phyloP scores from a whole-genome alignment of 1,140 invertebrate genomes.

The Grapholita molesta region DNA sequence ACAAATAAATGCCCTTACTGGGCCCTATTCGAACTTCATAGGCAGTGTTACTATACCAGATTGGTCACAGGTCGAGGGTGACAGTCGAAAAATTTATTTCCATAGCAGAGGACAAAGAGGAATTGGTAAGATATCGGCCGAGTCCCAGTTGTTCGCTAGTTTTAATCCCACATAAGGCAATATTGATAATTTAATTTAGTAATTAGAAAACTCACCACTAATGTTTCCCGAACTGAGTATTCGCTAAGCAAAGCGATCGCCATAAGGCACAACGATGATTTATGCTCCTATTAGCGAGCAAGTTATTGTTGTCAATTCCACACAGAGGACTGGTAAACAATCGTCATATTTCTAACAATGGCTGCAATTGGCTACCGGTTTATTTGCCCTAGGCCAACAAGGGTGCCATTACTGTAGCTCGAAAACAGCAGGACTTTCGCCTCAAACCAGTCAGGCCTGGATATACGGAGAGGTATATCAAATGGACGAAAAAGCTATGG shows the following conservation, averaged over 20 bases:
- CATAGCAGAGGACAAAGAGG: too few species aligned
- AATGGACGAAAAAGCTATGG: too few species aligned
- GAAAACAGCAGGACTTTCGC: slow-evolving; percentile 29
- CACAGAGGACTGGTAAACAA: slow-evolving; percentile 37
- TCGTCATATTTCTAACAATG: slow-evolving; percentile 50
- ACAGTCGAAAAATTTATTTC: too few species aligned
- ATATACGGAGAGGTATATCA: slow-evolving; percentile 29
- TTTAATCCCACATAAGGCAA: too few species aligned
- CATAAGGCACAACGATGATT: neutral
- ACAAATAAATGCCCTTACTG: too few species aligned
- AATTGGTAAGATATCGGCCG: too few species aligned
- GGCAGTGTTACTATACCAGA: too few species aligned
- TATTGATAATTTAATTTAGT: too few species aligned
- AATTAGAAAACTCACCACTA: too few species aligned
- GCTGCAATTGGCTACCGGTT: slow-evolving; percentile 37
- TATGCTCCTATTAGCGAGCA: slow-evolving; percentile 6
- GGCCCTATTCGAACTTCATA: too few species aligned
- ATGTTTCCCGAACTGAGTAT: neutral
- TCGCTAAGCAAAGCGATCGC: neutral
- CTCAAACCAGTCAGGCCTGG: slow-evolving; percentile 41
- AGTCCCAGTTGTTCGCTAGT: too few species aligned
- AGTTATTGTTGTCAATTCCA: slow-evolving; percentile 26
- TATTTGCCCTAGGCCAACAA: slow-evolving; percentile 42
- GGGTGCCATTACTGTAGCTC: neutral
- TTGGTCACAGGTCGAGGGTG: too few species aligned